phyloP scores from a whole-genome alignment of 2,113 vertebrate genomes.

The Varanus salvator region DNA sequence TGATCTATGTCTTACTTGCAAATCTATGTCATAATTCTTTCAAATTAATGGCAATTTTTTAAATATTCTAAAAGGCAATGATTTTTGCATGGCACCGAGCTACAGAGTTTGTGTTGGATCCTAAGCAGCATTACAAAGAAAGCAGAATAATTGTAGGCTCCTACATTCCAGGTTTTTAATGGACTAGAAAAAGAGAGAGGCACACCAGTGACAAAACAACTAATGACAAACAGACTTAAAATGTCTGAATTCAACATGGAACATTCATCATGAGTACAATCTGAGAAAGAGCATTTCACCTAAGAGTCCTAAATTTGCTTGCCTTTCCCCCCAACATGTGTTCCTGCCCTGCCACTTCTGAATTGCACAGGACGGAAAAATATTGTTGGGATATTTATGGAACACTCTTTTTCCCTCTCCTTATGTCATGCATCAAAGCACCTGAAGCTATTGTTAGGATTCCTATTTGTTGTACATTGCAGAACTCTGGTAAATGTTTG shows the following conservation, averaged over 20 bases:
- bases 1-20: neutral
- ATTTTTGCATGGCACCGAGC: conserved; percentile 37
- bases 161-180: neutral
- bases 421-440: neutral
- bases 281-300: too few species aligned
- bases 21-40: neutral
- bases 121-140: neutral
- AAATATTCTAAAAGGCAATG: conserved; percentile 46
- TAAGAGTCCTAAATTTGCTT: neutral
- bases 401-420: neutral
- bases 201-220: neutral
- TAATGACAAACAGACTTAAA: neutral
- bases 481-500: neutral
- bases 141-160: neutral
- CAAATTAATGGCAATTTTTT: neutral
- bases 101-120: neutral
- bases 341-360: neutral
- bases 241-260: neutral
- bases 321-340: neutral
- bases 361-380: neutral
- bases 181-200: neutral
- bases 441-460: neutral
- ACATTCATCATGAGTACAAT: neutral
- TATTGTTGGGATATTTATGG: neutral
- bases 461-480: neutral